These are phyloP conservation scores for Nannoperca australis DNA, from an alignment of 2,797 vertebrate species.

Conservation along the genomic window DNA sequence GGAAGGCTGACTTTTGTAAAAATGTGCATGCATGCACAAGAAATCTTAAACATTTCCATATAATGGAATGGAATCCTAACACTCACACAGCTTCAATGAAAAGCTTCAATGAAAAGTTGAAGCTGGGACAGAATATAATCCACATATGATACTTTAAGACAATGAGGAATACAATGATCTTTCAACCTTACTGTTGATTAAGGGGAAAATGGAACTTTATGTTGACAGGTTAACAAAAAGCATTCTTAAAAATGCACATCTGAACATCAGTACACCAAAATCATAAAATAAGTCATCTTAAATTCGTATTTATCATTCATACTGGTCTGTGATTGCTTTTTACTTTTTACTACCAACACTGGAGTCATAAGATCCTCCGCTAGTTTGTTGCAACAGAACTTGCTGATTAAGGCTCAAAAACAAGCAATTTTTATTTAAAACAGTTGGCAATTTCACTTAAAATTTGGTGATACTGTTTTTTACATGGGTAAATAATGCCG, in stretches of 20 bases:
- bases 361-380: neutral
- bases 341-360: neutral
- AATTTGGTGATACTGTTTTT: neutral
- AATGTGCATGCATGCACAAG: neutral
- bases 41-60: neutral
- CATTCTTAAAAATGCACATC: neutral
- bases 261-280: neutral
- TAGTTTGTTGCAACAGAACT: neutral
- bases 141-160: neutral
- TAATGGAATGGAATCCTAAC: neutral
- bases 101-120: neutral
- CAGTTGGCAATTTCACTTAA: neutral
- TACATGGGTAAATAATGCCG: neutral
- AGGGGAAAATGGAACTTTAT: neutral
- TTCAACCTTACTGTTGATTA: neutral
- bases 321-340: neutral
- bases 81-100: neutral
- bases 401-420: neutral
- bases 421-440: neutral
- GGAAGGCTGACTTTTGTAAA: neutral
- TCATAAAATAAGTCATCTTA: neutral
- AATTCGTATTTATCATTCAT: neutral
- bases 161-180: neutral
- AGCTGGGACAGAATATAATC: neutral
- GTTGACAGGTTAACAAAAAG: neutral